A percentile compares a stretch with the other conserved stretches of the same genome.
These are phyloP conservation scores for Bryconaethiops microstoma DNA, from an alignment of 2,797 vertebrate species.

Conservation along the genomic window DNA sequence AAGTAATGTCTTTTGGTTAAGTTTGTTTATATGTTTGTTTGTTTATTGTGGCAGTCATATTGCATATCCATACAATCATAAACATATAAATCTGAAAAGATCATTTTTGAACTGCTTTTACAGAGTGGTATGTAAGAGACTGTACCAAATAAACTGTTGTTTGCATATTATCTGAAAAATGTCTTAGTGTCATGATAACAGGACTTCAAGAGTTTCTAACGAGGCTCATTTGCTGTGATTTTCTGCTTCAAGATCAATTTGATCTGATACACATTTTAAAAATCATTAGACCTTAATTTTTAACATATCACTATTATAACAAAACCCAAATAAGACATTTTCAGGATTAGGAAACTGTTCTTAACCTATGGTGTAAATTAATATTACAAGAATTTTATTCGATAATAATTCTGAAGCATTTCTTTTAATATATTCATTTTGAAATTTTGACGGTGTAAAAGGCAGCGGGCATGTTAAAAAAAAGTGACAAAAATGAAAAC, in stretches of 20 bases:
- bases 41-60: neutral
- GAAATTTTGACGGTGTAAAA: too few relatives aligned
- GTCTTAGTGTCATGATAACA: neutral
- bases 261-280: neutral
- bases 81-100: neutral
- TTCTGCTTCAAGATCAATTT: neutral
- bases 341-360: too few relatives aligned
- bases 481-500: too few relatives aligned
- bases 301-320: too few relatives aligned
- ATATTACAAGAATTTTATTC: too few relatives aligned
- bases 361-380: too few relatives aligned
- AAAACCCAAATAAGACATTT: too few relatives aligned
- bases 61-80: neutral
- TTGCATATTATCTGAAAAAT: neutral
- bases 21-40: neutral
- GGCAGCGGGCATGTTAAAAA: too few relatives aligned
- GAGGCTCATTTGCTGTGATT: neutral
- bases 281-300: neutral
- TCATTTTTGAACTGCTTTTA: neutral
- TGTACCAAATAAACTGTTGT: neutral
- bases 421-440: too few relatives aligned
- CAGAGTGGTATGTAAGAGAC: neutral
- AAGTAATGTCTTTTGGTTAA: neutral
- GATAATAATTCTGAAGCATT: too few relatives aligned
- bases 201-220: neutral